A percentile compares a stretch with the other conserved stretches of the same genome.
These are phyloP conservation scores for Polyodon spathula DNA, from an alignment of 2,113 vertebrate species.

Conservation along the genomic window DNA sequence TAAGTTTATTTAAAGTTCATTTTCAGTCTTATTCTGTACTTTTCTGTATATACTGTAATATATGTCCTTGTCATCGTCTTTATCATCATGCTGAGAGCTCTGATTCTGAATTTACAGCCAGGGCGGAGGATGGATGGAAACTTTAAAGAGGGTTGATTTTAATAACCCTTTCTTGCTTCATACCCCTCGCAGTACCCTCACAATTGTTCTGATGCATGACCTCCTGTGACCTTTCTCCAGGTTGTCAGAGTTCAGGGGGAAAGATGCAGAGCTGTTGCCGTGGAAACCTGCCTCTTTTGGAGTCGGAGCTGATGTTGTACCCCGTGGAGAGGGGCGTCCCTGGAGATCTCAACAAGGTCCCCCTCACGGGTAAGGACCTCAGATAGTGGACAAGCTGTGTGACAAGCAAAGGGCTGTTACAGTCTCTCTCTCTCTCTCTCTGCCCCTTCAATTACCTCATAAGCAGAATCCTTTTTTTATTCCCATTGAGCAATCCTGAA, in stretches of 20 bases:
- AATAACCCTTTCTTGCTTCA: not conserved
- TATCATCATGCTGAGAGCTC: no score
- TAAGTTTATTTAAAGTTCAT: no score
- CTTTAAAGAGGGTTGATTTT: no score
- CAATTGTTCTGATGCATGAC: not conserved
- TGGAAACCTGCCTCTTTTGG: conserved; percentile 30
- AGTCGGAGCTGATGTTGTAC: conserved; percentile 51
- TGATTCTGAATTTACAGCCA: no score
- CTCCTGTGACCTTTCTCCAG: conserved; percentile 23
- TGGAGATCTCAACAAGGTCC: conserved; percentile 44
- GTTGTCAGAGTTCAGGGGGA: conserved; percentile 41
- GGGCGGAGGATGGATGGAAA: no score
- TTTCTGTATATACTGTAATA: no score
- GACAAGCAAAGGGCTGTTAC: conserved; percentile 37
- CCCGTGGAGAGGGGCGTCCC: conserved; percentile 39
- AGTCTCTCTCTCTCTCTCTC: conserved; percentile 10
- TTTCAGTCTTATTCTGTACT: no score
- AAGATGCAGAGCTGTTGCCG: conserved; percentile 38
- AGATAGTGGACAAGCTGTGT: no score
- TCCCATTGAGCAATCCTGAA: conserved; percentile 44
- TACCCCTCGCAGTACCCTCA: not conserved
- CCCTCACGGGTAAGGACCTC: conserved; percentile 58
- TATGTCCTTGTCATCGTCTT: no score
- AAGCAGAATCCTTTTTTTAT: conserved; percentile 57
- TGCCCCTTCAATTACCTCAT: conserved; percentile 38